Base-by-base conservation (phyloP, 2,888 invertebrate species). In the Sialis fuliginosa region DNA sequence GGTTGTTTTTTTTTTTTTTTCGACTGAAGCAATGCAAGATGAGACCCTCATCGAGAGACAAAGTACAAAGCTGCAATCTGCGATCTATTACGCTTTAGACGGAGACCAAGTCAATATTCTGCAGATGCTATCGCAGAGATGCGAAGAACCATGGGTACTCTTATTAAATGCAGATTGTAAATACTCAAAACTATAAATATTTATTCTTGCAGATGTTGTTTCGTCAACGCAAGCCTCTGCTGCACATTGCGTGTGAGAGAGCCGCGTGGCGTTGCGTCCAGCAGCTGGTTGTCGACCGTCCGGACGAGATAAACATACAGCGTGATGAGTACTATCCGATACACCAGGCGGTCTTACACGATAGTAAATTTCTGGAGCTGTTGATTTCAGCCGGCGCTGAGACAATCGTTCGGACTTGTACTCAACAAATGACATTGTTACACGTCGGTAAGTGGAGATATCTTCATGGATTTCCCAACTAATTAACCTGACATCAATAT, bases 311-410 rank as follows among this genome's bases (percentile, higher is more conserved):
- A 42, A 79, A 81, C 61, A 70, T 77, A 50, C 73, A 79, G 48
- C 79, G 76, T 60, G 80, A 81, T 57, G 83, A 82, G 63, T 81
- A 81, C 60, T 82, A 79, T 60, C 83, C 84, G n/a, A 77, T 84
- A 49, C 79, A 83, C 61, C 79, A 81, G 57, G 78, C 82, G 9
- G 81, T 81, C 12, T 67, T 80, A 31, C 82, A 83, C 59, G 80
- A 81, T 52, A 72, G 75, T 43, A 73, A 77, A 56, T 82, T 82
- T 62, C 66, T 81, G 43, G 77, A 79, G 56, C 60, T 77, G 49
- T 62, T 79, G 41, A 75, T 77, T 50, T 69, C 70, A 50, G 75
- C 75, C 57, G 81, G 81, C n/a, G 81, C 82, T 32, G 74, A 77
- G 49, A 78, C 80, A 1, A 77, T 75, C 6, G 80, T 80, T 4